A percentile compares a stretch with the other conserved stretches of the same genome.
These are phyloP conservation scores for Ibycter americanus DNA, from an alignment of 2,797 vertebrate species.

Conservation along the genomic window DNA sequence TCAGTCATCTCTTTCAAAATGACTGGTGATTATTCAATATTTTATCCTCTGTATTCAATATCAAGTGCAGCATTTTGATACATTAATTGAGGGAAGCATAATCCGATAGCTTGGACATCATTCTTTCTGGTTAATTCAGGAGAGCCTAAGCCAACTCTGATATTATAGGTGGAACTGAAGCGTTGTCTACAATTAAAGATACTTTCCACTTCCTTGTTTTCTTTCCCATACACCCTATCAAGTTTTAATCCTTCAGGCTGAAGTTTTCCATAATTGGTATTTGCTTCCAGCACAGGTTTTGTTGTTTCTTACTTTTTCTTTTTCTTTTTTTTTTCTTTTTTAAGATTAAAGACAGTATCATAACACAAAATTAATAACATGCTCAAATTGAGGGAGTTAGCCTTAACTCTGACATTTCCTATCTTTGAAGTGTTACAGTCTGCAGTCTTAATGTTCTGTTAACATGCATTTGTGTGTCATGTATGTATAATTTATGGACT, in stretches of 20 bases:
- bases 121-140: background rate
- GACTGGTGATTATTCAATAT: background rate
- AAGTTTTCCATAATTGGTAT: background rate
- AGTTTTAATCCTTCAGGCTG: constrained; percentile 1
- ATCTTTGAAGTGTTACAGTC: constrained; percentile 15
- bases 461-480: background rate
- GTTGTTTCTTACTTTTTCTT: background rate
- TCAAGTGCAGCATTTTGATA: background rate
- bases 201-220: background rate
- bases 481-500: background rate
- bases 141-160: background rate
- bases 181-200: background rate
- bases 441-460: background rate
- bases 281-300: constrained; percentile 19
- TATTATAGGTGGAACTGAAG: background rate
- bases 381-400: background rate
- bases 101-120: background rate
- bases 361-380: background rate
- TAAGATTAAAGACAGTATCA: background rate
- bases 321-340: background rate
- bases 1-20: background rate
- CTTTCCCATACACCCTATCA: background rate
- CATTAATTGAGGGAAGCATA: background rate
- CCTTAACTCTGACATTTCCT: background rate
- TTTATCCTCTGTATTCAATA: background rate